These are phyloP conservation scores for Phortica okadai DNA, from an alignment of 2,888 invertebrate genomes.

Conservation along the genomic window DNA sequence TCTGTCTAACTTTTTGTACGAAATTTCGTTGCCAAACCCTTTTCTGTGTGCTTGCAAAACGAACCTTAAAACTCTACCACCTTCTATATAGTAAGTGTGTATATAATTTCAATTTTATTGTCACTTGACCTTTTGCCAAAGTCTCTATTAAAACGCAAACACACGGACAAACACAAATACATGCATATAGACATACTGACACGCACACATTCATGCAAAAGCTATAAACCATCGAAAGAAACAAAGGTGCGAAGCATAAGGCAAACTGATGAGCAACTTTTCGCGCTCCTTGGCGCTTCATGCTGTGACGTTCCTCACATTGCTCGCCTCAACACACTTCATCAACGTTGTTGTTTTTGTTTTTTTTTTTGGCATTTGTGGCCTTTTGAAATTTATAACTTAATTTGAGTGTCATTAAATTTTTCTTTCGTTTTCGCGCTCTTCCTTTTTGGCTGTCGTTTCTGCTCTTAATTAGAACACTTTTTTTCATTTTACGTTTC, in stretches of 20 bases:
- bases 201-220: neutral
- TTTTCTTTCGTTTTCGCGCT: slow-evolving; percentile 1
- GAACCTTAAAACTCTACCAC: neutral
- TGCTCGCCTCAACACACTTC: neutral
- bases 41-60: neutral
- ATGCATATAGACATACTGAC: neutral
- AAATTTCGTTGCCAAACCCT: slow-evolving; percentile 22
- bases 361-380: slow-evolving; percentile 1
- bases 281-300: neutral
- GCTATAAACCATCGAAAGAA: slow-evolving; percentile 13
- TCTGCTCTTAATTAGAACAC: slow-evolving; percentile 5
- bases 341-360: neutral
- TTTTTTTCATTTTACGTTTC: neutral
- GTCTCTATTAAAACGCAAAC: slow-evolving; percentile 20
- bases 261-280: slow-evolving; percentile 1
- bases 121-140: slow-evolving; percentile 29
- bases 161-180: neutral
- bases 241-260: slow-evolving; percentile 20
- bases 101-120: slow-evolving; percentile 21
- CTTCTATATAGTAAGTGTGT: slow-evolving; percentile 1
- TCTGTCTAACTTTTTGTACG: neutral
- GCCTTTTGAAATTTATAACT: slow-evolving; percentile 66
- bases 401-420: slow-evolving; percentile 68
- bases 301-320: neutral
- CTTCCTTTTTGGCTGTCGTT: neutral